Evolutionary conservation across 2,113 vertebrate genomes (phyloP).

Genomic region (Dissostichus mawsoni): DNA sequence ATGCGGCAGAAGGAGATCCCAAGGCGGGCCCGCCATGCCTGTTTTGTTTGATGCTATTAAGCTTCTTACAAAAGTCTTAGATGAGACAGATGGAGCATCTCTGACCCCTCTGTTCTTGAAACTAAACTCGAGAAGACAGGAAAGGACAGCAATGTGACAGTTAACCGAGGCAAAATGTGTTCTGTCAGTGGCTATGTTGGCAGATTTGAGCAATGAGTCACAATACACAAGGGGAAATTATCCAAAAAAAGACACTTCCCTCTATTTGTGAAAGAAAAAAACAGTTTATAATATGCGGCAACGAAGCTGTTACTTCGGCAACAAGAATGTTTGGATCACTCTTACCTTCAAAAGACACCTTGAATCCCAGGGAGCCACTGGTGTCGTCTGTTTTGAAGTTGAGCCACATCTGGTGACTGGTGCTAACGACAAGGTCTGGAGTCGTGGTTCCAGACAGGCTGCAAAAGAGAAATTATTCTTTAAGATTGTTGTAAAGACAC

Average conservation of each 20-base stretch:
- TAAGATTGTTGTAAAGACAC: not conserved
- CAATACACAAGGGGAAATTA: not conserved
- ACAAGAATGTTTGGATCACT: not conserved
- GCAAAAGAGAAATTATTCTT: slow-evolving; percentile 14
- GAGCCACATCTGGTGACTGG: slow-evolving; percentile 99
- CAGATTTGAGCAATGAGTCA: slow-evolving; percentile 2
- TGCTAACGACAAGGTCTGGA: slow-evolving; percentile 98
- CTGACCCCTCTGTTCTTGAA: slow-evolving; percentile 4
- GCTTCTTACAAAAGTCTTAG: not conserved
- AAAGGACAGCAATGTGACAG: not conserved
- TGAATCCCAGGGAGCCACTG: slow-evolving; percentile 95
- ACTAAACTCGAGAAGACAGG: not conserved
- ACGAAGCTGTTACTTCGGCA: not conserved
- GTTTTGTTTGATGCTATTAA: not conserved
- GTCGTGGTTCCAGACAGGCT: slow-evolving; percentile 94
- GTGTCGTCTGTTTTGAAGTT: slow-evolving; percentile 98
- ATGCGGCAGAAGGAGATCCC: not conserved
- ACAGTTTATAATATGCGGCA: not conserved
- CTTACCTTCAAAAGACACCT: slow-evolving; percentile 95
- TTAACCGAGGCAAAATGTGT: not conserved
- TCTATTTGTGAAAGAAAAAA: not conserved
- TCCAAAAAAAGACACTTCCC: not conserved
- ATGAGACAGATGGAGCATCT: slow-evolving; percentile 5
- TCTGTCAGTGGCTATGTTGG: slow-evolving; percentile 5
- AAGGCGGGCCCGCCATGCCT: not conserved